Percentiles rank a stretch among this genome's conserved stretches.
phyloP scores from a whole-genome alignment of 2,113 vertebrate genomes.

The Calidris pugnax region DNA sequence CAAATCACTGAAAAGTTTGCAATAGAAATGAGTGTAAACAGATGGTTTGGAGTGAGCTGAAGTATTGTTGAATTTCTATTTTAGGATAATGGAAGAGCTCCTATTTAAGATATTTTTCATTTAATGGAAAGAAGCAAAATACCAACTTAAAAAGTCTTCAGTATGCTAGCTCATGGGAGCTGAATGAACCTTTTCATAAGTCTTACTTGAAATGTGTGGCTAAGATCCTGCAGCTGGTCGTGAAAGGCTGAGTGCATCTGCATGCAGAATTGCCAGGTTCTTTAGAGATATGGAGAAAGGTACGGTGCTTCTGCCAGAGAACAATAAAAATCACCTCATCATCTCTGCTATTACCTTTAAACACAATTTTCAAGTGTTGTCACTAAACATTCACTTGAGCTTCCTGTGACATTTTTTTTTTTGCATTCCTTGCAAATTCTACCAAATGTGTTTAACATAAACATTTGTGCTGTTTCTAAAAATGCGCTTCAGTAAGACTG shows the following conservation, averaged over 20 bases:
- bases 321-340: background rate
- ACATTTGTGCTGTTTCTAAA: background rate
- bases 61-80: conserved; percentile 61
- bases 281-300: background rate
- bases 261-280: background rate
- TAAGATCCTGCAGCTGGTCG: background rate
- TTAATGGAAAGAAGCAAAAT: conserved; percentile 12
- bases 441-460: background rate
- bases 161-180: background rate
- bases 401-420: background rate
- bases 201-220: background rate
- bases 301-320: background rate
- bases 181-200: conserved; percentile 14
- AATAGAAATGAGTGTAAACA: conserved; percentile 66
- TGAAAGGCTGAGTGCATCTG: background rate
- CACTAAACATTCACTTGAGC: background rate
- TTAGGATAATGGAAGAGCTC: conserved; percentile 35
- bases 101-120: background rate
- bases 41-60: conserved; percentile 64
- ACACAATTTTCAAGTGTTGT: background rate
- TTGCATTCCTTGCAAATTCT: background rate
- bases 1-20: conserved; percentile 57
- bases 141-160: background rate
- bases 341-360: background rate
- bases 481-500: background rate